A percentile compares a stretch with the other conserved stretches of the same genome.
phyloP scores from a whole-genome alignment of 2,113 vertebrate genomes.

The Oncorhynchus clarkii region DNA sequence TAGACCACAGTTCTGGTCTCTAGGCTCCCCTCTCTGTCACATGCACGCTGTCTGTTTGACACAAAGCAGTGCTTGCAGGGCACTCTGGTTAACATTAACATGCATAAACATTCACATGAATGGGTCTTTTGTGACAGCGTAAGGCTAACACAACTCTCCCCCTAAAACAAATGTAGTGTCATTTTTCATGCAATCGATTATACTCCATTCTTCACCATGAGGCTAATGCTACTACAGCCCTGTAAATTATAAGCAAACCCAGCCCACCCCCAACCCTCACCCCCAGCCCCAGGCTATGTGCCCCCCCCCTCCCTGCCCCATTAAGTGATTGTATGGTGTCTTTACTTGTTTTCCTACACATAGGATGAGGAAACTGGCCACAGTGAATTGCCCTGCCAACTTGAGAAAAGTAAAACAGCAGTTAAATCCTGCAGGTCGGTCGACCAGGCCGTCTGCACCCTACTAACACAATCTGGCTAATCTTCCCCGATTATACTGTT shows the following conservation, averaged over 20 bases:
- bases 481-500: no score
- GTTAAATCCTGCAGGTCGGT: slow-evolving; percentile 6
- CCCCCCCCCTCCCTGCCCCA: background rate
- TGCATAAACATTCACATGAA: slow-evolving; percentile 64
- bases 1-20: slow-evolving; percentile 4
- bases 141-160: slow-evolving; percentile 16
- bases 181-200: slow-evolving; percentile 47
- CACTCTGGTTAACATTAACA: slow-evolving; percentile 59
- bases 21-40: background rate
- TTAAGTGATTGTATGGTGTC: slow-evolving; percentile 37
- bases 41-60: slow-evolving; percentile 45
- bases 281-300: background rate
- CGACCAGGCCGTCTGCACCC: background rate
- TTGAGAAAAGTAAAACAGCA: slow-evolving; percentile 9
- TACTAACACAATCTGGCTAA: background rate
- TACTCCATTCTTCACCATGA: slow-evolving; percentile 24
- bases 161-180: slow-evolving; percentile 33
- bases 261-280: background rate
- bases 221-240: slow-evolving; percentile 24
- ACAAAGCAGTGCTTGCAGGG: slow-evolving; percentile 51
- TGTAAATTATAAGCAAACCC: slow-evolving; percentile 28
- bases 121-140: slow-evolving; percentile 39
- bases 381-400: slow-evolving; percentile 21
- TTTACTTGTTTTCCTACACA: slow-evolving; percentile 10
- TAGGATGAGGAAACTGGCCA: slow-evolving; percentile 30